Base-by-base conservation (phyloP, 2,113 vertebrate genomes). In the Ardeotis arabs region DNA sequence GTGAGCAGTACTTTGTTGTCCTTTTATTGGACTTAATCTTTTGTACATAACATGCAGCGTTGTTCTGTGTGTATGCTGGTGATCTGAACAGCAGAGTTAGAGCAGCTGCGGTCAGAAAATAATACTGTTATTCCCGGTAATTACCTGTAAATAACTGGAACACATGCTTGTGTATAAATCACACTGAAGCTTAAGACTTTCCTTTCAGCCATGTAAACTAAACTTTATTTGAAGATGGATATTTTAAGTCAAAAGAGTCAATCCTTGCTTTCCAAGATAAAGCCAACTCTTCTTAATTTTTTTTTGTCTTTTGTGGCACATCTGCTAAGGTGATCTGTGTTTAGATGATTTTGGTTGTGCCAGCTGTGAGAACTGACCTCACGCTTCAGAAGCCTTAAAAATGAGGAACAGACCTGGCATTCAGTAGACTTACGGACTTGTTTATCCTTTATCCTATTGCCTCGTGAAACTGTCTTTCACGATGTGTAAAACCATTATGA, bases 1-100 rank as follows among this genome's bases (percentile, higher is more conserved):
- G n/a, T 35, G 52, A 69, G 31, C 37, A 4, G 25, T 69, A 4
- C 59, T 84, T 58, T 31, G 12, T 52, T 72, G 18, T 12, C 35
- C 63, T 66, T 12, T 72, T 45, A 11, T n/a, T 55, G 27, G 31
- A 6, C 31, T 75, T 35, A 13, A 6, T 69, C 17, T 41, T 55
- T 16, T n/a, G 14, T 56, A 18, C 2, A 0, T 67, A 52, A 39
- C 29, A 1, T 4, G 5, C 4, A 4, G 0, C 9, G 19, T 6
- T 23, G 31, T 3, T 39, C 19, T 44, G 8, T 20, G 7, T 37
- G 27, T 55, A 3, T 24, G 39, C 81, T 56, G 31, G 17, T 60
- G 20, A 7, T 33, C 24, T 23, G 19, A 70, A 49, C 28, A 56
- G 72, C 24, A 24, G 23, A 23, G 12, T 10, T 35, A 9, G 52